Evolutionary conservation across 2,797 vertebrate genomes (phyloP).

Genomic region (Muscicapa striata): DNA sequence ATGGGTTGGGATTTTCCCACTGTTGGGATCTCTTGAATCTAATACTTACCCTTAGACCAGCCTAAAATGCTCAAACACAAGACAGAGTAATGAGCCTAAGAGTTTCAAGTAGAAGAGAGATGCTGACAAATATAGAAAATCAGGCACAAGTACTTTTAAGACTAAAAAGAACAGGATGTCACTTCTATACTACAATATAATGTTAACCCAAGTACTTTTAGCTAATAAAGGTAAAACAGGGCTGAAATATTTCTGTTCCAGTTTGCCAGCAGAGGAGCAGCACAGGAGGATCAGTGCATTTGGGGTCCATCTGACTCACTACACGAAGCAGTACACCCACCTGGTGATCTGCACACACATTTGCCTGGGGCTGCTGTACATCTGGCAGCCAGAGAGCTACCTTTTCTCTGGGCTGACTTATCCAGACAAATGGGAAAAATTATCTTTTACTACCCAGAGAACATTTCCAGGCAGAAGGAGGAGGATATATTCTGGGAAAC

Average conservation of each 20-base stretch:
- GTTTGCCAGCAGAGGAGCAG: background rate
- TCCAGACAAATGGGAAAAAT: constrained; percentile 44
- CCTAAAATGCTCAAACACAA: background rate
- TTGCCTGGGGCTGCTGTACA: constrained; percentile 21
- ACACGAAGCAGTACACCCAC: background rate
- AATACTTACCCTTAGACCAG: background rate
- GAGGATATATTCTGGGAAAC: constrained; percentile 30
- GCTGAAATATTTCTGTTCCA: background rate
- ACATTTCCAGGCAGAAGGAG: constrained; percentile 33
- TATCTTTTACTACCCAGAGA: constrained; percentile 46
- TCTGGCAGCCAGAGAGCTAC: constrained; percentile 52
- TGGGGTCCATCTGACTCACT: background rate
- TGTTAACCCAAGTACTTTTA: background rate
- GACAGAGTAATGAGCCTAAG: background rate
- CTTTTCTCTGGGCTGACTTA: constrained; percentile 32
- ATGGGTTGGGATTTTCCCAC: background rate
- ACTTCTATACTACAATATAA: background rate
- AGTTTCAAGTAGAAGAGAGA: background rate
- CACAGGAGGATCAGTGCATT: rapidly evolving
- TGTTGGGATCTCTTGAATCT: background rate
- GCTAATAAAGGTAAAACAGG: background rate
- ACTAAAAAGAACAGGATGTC: background rate
- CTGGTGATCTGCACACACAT: background rate
- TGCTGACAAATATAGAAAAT: background rate
- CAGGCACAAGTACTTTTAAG: background rate